Percentiles rank a stretch among this genome's conserved stretches.
Conservation (phyloP, 2,797 vertebrate genomes). For the Pseudomugil gertrudae region DNA sequence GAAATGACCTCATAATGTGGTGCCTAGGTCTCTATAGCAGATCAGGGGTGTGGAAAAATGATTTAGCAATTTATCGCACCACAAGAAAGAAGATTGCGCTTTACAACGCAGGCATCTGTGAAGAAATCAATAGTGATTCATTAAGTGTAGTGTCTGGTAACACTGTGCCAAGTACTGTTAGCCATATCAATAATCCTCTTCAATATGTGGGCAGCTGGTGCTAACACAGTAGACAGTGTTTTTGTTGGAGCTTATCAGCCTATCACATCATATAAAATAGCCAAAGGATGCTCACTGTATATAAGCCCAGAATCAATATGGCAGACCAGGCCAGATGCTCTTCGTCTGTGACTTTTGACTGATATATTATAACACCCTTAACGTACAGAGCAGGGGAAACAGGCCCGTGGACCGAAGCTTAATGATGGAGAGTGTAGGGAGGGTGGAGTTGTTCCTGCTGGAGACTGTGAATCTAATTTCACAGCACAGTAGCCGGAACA, state of each 20-base stretch:
- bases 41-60: constrained; percentile 65
- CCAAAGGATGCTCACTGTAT: constrained; percentile 78
- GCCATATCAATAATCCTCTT: constrained; percentile 83
- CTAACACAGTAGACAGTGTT: constrained; percentile 80
- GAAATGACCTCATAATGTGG: constrained; percentile 65
- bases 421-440: constrained; percentile 63
- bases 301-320: constrained; percentile 81
- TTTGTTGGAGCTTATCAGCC: constrained; percentile 81
- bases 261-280: constrained; percentile 82
- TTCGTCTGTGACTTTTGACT: constrained; percentile 81
- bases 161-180: constrained; percentile 79
- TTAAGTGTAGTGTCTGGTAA: constrained; percentile 81
- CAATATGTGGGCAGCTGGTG: constrained; percentile 77
- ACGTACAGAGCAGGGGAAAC: constrained; percentile 69
- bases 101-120: constrained; percentile 64
- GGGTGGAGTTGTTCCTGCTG: constrained; percentile 57
- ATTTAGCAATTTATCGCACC: constrained; percentile 78
- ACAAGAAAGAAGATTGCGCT: constrained; percentile 73
- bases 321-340: constrained; percentile 72
- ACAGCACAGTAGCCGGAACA: constrained; percentile 83
- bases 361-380: constrained; percentile 78
- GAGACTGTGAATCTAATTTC: constrained; percentile 86
- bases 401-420: constrained; percentile 70
- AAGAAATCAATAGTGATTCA: constrained; percentile 82
- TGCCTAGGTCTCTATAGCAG: constrained; percentile 57